Evolutionary conservation across 1,140 invertebrate species (phyloP).

Genomic region (Drosophila carrolli): DNA sequence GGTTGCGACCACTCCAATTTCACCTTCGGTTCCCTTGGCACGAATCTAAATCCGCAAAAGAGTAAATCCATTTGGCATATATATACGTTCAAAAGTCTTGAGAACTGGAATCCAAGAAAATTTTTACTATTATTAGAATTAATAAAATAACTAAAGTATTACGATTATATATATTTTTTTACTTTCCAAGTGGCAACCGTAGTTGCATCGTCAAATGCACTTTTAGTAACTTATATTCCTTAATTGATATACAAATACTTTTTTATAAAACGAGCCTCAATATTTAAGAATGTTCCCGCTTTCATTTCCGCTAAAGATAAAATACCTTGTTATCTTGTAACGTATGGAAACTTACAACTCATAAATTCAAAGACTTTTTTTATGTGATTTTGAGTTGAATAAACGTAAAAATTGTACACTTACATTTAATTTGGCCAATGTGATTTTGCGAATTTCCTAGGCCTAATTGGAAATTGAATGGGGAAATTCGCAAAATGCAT

Average conservation of each 20-base stretch:
- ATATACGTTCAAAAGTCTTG: neutral
- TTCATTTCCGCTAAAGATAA: neutral
- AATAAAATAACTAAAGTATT: too few relatives aligned
- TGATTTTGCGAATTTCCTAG: neutral
- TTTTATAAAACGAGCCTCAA: slow-evolving; percentile 6
- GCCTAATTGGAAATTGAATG: neutral
- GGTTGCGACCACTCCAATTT: slow-evolving; percentile 2
- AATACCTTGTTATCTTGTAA: too few relatives aligned
- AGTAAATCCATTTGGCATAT: slow-evolving; percentile 18
- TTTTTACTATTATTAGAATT: too few relatives aligned
- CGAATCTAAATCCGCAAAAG: slow-evolving; percentile 28
- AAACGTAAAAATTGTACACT: too few relatives aligned
- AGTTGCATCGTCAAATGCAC: slow-evolving; percentile 14
- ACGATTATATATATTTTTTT: neutral
- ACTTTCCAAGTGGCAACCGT: slow-evolving; percentile 9
- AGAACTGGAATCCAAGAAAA: neutral
- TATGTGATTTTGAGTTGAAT: too few relatives aligned
- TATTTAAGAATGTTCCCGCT: slow-evolving; percentile 3
- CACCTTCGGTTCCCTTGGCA: slow-evolving; percentile 18
- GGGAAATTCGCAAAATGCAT: neutral
- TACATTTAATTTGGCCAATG: neutral
- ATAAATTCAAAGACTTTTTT: too few relatives aligned
- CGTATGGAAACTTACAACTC: too few relatives aligned
- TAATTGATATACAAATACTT: neutral
- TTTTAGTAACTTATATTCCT: slow-evolving; percentile 2